These are phyloP conservation scores for Hydropsyche betteni DNA, from an alignment of 2,888 invertebrate genomes.

Conservation along the genomic window DNA sequence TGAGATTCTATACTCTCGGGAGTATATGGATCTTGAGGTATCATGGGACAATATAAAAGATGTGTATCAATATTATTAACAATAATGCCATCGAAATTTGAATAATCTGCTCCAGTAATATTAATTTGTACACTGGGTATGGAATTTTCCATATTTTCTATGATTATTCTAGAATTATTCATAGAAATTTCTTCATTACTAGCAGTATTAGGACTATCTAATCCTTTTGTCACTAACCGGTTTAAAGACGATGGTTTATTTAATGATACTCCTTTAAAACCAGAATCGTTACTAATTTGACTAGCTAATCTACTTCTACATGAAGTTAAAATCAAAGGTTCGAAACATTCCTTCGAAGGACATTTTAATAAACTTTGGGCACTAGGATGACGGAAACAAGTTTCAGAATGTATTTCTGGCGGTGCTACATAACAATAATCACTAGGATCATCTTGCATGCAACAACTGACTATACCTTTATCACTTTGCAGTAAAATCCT, in stretches of 20 bases:
- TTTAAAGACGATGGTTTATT: conserved; percentile 42
- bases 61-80: conserved; percentile 67
- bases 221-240: conserved; percentile 46
- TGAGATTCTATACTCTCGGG: conserved; percentile 85
- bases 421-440: conserved; percentile 63
- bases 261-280: conserved; percentile 42
- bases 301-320: conserved; percentile 46
- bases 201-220: background rate
- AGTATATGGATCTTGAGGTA: conserved; percentile 76
- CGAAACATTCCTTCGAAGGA: conserved; percentile 53
- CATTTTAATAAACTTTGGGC: conserved; percentile 53
- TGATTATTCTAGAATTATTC: background rate
- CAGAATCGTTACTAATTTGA: conserved; percentile 49
- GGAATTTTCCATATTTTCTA: background rate
- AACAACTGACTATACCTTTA: conserved; percentile 80
- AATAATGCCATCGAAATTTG: conserved; percentile 60
- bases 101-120: conserved; percentile 65
- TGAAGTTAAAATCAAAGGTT: conserved; percentile 54
- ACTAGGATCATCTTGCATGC: conserved; percentile 63
- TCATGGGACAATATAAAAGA: conserved; percentile 58
- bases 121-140: conserved; percentile 57
- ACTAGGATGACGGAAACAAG: conserved; percentile 56
- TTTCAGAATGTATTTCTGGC: conserved; percentile 53
- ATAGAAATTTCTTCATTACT: conserved; percentile 42
- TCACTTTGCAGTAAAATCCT: conserved; percentile 74